Percentiles rank a stretch among this genome's conserved stretches.
Conservation (phyloP, 2,797 vertebrate species). For the Enteromius argenteus region DNA sequence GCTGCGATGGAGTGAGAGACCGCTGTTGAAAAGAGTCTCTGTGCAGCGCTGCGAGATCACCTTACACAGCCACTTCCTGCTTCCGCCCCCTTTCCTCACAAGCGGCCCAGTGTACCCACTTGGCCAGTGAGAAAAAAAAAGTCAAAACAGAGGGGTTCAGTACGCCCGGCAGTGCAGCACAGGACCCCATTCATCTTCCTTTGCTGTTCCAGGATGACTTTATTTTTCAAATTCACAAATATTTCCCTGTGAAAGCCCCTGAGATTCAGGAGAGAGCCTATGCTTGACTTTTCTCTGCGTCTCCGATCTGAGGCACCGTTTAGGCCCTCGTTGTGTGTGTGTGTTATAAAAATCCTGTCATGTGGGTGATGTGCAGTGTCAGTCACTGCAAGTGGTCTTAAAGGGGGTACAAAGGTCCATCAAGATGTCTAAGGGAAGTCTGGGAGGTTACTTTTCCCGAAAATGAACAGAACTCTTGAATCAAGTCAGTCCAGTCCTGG, state of each 20-base stretch:
- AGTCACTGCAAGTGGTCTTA: constrained; percentile 17
- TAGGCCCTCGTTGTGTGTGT: constrained; percentile 36
- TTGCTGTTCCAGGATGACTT: constrained; percentile 73
- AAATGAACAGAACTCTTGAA: neutral
- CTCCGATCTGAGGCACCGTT: constrained; percentile 56
- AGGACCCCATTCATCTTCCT: constrained; percentile 83
- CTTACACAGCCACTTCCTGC: constrained; percentile 89
- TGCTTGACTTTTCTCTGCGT: constrained; percentile 63
- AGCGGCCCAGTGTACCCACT: constrained; percentile 78
- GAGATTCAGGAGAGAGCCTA: constrained; percentile 64
- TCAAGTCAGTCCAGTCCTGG: constrained; percentile 3
- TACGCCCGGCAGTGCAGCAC: constrained; percentile 77
- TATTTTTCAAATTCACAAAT: constrained; percentile 79
- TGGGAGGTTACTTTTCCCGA: neutral
- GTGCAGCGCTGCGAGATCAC: constrained; percentile 81
- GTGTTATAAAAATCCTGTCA: constrained; percentile 31
- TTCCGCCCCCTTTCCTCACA: constrained; percentile 87
- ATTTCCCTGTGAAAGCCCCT: constrained; percentile 69
- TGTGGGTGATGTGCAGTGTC: constrained; percentile 16
- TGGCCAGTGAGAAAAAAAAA: constrained; percentile 73
- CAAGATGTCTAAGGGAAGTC: constrained; percentile 3
- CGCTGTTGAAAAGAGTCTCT: constrained; percentile 81
- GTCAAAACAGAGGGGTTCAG: constrained; percentile 80
- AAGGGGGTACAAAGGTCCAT: constrained; percentile 6
- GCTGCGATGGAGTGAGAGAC: constrained; percentile 77